Base-by-base conservation (phyloP, 2,113 vertebrate genomes). In the Trochalopteron elliotii region DNA sequence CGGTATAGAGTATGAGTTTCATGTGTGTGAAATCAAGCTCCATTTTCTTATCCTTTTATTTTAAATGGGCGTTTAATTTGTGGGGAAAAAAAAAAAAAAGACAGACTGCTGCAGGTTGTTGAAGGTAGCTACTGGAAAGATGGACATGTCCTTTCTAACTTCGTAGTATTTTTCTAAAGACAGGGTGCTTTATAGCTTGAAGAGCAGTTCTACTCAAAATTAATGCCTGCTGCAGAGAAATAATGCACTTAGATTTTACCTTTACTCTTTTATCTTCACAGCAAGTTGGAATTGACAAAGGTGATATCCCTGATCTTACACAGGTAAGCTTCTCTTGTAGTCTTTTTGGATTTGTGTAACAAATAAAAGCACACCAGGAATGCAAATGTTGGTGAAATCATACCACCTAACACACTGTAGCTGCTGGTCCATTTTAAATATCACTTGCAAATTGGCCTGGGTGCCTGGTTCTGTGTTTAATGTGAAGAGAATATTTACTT, bases 251-350 rank as follows among this genome's bases (percentile, higher is more conserved):
- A 74, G 33, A 10, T 96, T 53, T 92, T 83, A 28, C 57, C 56
- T 47, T 76, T 47, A 27, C 27, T 93, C 83, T 87, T 97, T 94
- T 95, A 80, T 90, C 96, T 96, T 94, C 84, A 94, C 98, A 99
- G 99, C 99, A 99, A 99, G 98, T 99, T 96, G 99, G 99, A 96
- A 99, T 99, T 97, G 99, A 99, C 97, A 99, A 99, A 98, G 99
- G 99, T 12, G 99, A 99, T 96, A 99, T 99, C 89, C 99, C 99
- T 49, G 99, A 99, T 96, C 99, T 99, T 75, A 99, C 99, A 35
- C 99, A 99, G 98, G 99, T 99, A 98, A 98, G 98, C 97, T 81
- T 56, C 57, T 88, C 30, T 56, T 65, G 22, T 28, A 28, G 40
- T 80, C 39, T 72, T 72, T 83, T 92, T 61, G 44, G 10, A 27